Evolutionary conservation across 1,140 invertebrate species (phyloP).

Genomic region (Metopolophium dirhodum): DNA sequence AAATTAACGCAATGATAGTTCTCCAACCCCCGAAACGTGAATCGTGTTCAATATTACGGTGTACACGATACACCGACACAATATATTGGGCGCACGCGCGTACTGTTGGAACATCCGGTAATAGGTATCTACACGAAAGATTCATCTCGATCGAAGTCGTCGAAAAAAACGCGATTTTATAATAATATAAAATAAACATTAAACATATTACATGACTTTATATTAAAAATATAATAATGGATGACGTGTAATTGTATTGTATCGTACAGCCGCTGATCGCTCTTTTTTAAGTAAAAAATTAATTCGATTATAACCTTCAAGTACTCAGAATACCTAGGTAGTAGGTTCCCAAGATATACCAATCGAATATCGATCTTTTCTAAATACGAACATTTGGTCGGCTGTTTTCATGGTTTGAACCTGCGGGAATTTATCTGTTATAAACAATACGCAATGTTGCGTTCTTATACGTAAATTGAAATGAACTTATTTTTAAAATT

Average conservation of each 20-base stretch:
- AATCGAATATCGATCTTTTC: background rate
- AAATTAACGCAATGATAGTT: conserved; percentile 38
- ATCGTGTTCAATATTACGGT: background rate
- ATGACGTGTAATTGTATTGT: background rate
- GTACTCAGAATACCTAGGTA: background rate
- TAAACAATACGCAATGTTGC: background rate
- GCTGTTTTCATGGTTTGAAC: background rate
- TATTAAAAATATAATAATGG: no score
- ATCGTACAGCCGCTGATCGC: background rate
- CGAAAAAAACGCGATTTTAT: background rate
- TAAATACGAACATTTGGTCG: background rate
- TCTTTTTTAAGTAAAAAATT: background rate
- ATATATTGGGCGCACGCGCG: background rate
- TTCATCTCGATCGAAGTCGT: background rate
- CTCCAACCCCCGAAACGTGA: conserved; percentile 41
- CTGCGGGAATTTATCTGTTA: background rate
- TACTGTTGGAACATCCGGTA: conserved; percentile 13
- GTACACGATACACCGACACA: background rate
- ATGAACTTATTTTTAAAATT: conserved; percentile 34
- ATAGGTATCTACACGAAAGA: background rate
- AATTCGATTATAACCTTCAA: background rate
- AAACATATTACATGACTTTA: no score
- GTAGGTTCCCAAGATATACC: no score
- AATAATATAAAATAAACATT: background rate
- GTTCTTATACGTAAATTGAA: background rate